Percentiles rank a stretch among this genome's conserved stretches.
Conservation (phyloP, 2,113 vertebrate genomes). For the Tupaia chinensis region DNA sequence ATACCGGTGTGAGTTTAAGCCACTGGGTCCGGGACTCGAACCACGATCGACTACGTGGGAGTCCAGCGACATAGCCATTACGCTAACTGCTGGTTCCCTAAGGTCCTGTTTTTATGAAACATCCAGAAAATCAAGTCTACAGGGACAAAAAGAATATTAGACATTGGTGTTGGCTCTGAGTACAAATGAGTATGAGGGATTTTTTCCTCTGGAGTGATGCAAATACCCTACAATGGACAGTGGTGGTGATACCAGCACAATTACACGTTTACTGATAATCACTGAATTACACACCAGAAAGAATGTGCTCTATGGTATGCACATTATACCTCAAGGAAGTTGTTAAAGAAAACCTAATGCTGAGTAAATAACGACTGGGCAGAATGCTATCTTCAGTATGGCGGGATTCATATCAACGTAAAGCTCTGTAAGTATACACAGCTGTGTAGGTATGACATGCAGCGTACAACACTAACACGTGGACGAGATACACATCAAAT, state of each 20-base stretch:
- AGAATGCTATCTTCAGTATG: neutral
- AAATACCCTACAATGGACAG: neutral
- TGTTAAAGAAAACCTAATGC: neutral
- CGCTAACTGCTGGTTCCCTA: too few relatives aligned
- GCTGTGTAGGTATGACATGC: neutral
- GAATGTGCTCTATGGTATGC: neutral
- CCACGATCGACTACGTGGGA: too few relatives aligned
- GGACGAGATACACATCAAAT: neutral
- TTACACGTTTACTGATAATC: neutral
- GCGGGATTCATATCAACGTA: neutral
- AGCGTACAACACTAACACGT: neutral
- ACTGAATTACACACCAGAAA: neutral
- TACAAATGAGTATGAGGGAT: neutral
- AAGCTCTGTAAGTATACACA: neutral
- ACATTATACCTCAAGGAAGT: conserved; percentile 7
- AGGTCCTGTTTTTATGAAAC: neutral
- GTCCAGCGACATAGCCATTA: too few relatives aligned
- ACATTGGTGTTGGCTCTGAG: neutral
- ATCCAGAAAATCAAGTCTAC: neutral
- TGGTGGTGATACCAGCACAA: neutral
- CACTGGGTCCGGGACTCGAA: too few relatives aligned
- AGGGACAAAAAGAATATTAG: neutral
- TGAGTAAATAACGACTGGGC: neutral
- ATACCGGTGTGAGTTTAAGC: too few relatives aligned
- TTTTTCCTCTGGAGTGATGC: neutral